phyloP scores from a whole-genome alignment of 2,888 invertebrate species.

The Pyrocoelia pectoralis region DNA sequence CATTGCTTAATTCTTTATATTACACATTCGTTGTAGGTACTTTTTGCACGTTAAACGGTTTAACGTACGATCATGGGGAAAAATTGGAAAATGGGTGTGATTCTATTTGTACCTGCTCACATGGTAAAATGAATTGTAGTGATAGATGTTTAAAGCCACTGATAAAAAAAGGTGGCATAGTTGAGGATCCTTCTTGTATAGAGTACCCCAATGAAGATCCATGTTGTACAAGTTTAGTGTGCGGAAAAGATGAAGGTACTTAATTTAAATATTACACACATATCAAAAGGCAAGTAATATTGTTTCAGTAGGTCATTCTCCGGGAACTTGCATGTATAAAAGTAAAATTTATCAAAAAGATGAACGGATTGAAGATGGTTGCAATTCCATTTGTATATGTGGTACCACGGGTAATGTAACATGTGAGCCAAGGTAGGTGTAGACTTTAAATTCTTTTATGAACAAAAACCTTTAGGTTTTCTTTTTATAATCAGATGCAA shows the following conservation, averaged over 20 bases:
- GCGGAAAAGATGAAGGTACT: slow-evolving; percentile 69
- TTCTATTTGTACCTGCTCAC: slow-evolving; percentile 76
- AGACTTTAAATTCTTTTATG: not conserved
- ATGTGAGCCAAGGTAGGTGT: slow-evolving; percentile 55
- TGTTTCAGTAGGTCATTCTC: slow-evolving; percentile 52
- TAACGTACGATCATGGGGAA: slow-evolving; percentile 70
- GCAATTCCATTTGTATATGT: slow-evolving; percentile 80
- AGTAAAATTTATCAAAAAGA: slow-evolving; percentile 78
- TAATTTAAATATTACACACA: not conserved
- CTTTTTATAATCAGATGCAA: slow-evolving; percentile 68
- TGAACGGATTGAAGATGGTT: slow-evolving; percentile 80
- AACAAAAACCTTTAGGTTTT: not conserved
- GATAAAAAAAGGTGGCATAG: slow-evolving; percentile 72
- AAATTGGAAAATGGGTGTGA: slow-evolving; percentile 78
- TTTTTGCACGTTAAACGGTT: slow-evolving; percentile 57
- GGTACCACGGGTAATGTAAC: slow-evolving; percentile 70
- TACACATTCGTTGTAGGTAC: slow-evolving; percentile 1
- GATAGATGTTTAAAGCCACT: slow-evolving; percentile 73
- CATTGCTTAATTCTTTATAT: not conserved
- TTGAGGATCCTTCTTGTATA: too few species aligned
- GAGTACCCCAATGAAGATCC: too few species aligned
- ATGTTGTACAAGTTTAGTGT: slow-evolving; percentile 75
- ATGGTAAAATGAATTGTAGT: slow-evolving; percentile 76
- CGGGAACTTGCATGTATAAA: slow-evolving; percentile 69
- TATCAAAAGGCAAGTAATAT: slow-evolving; percentile 33